Evolutionary conservation across 2,113 vertebrate genomes (phyloP).

Genomic region (Tachuris rubrigastra): DNA sequence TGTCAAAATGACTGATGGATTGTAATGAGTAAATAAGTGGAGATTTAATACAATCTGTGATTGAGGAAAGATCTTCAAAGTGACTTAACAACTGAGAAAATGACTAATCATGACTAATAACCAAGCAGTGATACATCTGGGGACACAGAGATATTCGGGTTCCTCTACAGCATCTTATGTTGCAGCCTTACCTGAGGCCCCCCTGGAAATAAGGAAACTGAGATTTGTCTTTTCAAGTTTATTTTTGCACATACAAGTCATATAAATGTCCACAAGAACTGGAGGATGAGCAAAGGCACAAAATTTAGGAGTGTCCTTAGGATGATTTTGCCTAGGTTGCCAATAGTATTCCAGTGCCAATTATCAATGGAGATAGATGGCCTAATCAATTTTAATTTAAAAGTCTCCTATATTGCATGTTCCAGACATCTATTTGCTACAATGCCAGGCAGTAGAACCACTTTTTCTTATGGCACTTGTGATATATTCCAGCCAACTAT

Average conservation of each 20-base stretch:
- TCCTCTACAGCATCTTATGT: not conserved
- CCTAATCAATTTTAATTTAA: constrained; percentile 47
- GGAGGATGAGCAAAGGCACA: not conserved
- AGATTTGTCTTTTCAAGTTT: not conserved
- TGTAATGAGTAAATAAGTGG: constrained; percentile 19
- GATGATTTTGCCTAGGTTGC: not conserved
- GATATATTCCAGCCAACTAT: not conserved
- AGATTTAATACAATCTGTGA: not conserved
- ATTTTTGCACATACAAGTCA: not conserved
- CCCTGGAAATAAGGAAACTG: not conserved
- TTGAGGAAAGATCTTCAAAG: constrained; percentile 11
- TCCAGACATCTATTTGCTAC: constrained; percentile 18
- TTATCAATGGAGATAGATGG: constrained; percentile 21
- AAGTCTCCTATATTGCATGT: not conserved
- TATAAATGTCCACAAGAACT: not conserved
- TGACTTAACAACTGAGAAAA: constrained; percentile 20
- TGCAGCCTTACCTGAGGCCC: not conserved
- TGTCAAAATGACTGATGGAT: not conserved
- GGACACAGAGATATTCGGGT: not conserved
- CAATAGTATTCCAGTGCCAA: not conserved
- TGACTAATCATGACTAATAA: constrained; percentile 33
- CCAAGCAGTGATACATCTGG: not conserved
- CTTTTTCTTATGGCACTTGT: not conserved
- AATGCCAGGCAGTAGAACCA: not conserved
- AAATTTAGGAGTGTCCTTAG: not conserved